Conservation (phyloP, 2,113 vertebrate genomes). For the Taxidea taxus region DNA sequence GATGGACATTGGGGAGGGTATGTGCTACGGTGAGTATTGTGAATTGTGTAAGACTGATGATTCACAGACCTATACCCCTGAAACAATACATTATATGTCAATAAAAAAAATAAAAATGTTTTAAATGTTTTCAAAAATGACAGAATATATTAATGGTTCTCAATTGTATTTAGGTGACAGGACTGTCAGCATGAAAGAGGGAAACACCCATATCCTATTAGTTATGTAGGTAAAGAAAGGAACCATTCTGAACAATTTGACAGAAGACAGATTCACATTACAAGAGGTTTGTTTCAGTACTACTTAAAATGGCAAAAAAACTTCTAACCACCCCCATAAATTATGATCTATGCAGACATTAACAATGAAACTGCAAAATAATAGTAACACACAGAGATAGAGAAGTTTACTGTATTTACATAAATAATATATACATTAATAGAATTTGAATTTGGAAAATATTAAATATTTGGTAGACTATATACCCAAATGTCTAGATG, state of each 20-base stretch:
- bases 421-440: not conserved
- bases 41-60: too few relatives aligned
- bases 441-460: not conserved
- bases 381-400: not conserved
- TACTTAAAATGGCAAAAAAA: not conserved
- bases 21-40: too few relatives aligned
- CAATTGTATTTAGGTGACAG: not conserved
- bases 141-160: not conserved
- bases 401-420: not conserved
- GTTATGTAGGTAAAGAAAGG: not conserved
- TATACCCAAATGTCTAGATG: not conserved
- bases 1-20: too few relatives aligned
- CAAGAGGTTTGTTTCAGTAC: not conserved
- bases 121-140: not conserved
- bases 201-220: not conserved
- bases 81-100: too few relatives aligned
- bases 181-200: not conserved
- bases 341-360: not conserved
- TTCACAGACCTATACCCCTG: too few relatives aligned
- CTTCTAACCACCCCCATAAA: not conserved
- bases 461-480: not conserved
- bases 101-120: too few relatives aligned
- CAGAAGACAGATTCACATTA: not conserved
- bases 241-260: conserved; percentile 10
- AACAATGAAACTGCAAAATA: not conserved